Conservation (phyloP, 2,113 vertebrate species). For the Cebus imitator region DNA sequence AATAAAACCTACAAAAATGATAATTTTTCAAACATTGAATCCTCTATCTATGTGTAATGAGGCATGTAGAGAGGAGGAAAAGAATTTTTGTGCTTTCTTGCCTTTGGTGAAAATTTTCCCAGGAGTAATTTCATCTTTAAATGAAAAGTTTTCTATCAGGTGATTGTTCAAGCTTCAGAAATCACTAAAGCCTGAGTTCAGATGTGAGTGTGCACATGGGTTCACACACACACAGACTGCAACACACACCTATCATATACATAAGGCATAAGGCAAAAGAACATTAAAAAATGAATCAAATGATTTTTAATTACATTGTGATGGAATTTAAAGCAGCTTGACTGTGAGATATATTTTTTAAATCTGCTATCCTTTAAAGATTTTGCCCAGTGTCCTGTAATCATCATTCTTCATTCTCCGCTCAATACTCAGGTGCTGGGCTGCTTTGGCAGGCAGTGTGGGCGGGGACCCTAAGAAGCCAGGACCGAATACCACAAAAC, state of each 20-base stretch:
- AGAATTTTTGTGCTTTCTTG: constrained; percentile 68
- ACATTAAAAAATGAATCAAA: not conserved
- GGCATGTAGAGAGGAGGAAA: constrained; percentile 56
- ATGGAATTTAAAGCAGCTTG: not conserved
- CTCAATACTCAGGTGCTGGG: not conserved
- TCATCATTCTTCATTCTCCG: not conserved
- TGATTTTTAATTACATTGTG: not conserved
- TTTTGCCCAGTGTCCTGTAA: not conserved
- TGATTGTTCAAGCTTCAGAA: not conserved
- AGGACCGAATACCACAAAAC: too few species aligned
- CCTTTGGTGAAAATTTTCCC: constrained; percentile 70
- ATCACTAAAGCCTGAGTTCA: not conserved
- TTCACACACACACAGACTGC: not conserved
- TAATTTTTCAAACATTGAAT: constrained; percentile 68
- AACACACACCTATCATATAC: accelerated
- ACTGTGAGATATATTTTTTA: not conserved
- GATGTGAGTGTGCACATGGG: accelerated
- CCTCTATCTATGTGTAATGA: constrained; percentile 73
- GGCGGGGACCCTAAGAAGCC: not conserved
- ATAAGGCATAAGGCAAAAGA: not conserved
- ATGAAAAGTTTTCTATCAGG: constrained; percentile 63
- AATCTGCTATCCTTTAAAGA: not conserved
- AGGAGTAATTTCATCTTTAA: constrained; percentile 71
- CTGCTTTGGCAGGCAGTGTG: not conserved
- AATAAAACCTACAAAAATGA: constrained; percentile 68